phyloP scores from a whole-genome alignment of 2,797 vertebrate species.

The Enteromius afrohamiltoni region DNA sequence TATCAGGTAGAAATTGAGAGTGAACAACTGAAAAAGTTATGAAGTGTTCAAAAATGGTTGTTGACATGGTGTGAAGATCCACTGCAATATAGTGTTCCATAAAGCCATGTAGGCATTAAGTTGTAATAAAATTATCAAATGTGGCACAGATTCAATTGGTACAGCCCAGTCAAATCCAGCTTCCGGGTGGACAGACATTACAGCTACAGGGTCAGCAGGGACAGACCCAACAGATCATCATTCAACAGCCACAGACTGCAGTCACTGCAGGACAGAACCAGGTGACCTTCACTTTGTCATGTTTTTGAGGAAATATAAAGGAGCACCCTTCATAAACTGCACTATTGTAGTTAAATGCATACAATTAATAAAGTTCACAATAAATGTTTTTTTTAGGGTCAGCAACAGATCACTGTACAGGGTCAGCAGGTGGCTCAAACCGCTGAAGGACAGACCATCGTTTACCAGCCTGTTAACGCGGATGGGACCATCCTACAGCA shows the following conservation, averaged over 20 bases:
- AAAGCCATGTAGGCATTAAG: neutral
- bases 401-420: slow-evolving; percentile 92
- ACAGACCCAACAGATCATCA: slow-evolving; percentile 98
- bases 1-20: neutral
- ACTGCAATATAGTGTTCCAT: neutral
- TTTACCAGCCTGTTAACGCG: slow-evolving; percentile 97
- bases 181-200: slow-evolving; percentile 94
- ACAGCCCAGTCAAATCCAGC: slow-evolving; percentile 96
- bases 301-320: slow-evolving; percentile 1
- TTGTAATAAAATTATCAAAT: neutral
- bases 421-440: slow-evolving; percentile 98
- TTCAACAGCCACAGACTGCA: slow-evolving; percentile 97
- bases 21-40: neutral
- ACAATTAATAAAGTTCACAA: neutral
- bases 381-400: slow-evolving; percentile 21
- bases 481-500: slow-evolving; percentile 97
- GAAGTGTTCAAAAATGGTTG: neutral
- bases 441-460: slow-evolving; percentile 97
- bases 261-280: slow-evolving; percentile 98
- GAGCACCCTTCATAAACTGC: neutral
- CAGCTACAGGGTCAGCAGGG: slow-evolving; percentile 97
- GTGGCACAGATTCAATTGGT: slow-evolving; percentile 90
- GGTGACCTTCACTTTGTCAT: slow-evolving; percentile 71
- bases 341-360: neutral
- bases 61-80: neutral